Evolutionary conservation across 1,140 invertebrate species (phyloP).

Genomic region (Bombyx mandarina): DNA sequence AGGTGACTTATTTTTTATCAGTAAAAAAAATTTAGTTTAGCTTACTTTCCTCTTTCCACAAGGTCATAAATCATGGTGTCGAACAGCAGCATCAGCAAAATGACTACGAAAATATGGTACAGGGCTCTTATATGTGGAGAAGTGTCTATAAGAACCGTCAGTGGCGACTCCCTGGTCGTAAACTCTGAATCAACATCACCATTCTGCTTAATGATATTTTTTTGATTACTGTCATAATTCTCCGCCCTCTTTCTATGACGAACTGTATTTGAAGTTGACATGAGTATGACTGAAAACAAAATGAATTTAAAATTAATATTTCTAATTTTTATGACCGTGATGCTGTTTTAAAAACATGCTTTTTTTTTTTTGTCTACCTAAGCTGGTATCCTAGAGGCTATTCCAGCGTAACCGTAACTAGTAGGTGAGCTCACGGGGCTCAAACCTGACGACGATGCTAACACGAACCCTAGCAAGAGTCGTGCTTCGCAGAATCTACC

Average conservation of each 20-base stretch:
- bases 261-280: slow-evolving; percentile 4
- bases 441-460: too few relatives aligned
- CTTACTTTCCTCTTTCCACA: slow-evolving; percentile 82
- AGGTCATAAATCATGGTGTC: slow-evolving; percentile 82
- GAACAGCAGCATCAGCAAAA: slow-evolving; percentile 81
- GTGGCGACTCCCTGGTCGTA: slow-evolving; percentile 76
- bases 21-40: slow-evolving; percentile 18
- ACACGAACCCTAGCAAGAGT: too few relatives aligned
- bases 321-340: too few relatives aligned
- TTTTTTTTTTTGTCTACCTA: too few relatives aligned
- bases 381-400: too few relatives aligned
- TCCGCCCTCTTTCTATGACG: slow-evolving; percentile 10
- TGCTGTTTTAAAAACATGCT: too few relatives aligned
- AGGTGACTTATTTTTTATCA: neutral
- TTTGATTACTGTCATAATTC: slow-evolving; percentile 14
- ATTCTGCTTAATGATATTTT: slow-evolving; percentile 20
- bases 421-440: too few relatives aligned
- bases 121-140: slow-evolving; percentile 84
- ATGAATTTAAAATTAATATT: too few relatives aligned
- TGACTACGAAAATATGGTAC: slow-evolving; percentile 87
- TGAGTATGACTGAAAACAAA: too few relatives aligned
- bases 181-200: slow-evolving; percentile 75
- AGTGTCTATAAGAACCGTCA: slow-evolving; percentile 85
- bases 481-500: too few relatives aligned
- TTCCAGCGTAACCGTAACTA: too few relatives aligned